Evolutionary conservation across 2,888 invertebrate species (phyloP).

Genomic region (Thera britannica): DNA sequence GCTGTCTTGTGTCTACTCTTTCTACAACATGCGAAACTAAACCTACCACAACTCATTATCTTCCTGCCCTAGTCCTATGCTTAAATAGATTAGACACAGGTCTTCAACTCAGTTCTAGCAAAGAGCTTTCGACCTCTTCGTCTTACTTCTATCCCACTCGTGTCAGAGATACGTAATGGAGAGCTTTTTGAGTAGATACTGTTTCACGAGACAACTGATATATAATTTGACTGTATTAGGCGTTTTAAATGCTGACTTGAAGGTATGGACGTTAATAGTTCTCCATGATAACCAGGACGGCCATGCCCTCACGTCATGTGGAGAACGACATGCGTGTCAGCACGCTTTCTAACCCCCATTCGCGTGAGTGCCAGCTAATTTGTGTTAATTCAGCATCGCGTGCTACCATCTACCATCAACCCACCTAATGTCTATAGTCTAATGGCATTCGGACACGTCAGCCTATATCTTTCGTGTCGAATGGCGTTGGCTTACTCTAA

Average conservation of each 20-base stretch:
- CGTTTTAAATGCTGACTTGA: not conserved
- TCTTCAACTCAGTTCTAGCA: too few relatives aligned
- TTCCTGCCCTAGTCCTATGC: not conserved
- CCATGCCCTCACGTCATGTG: slow-evolving; percentile 33
- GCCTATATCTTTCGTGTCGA: slow-evolving; percentile 40
- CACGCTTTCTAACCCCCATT: slow-evolving; percentile 66
- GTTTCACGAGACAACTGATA: not conserved
- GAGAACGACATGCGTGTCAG: slow-evolving; percentile 43
- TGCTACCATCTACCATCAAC: slow-evolving; percentile 44
- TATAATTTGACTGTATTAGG: not conserved
- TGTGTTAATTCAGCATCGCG: slow-evolving; percentile 59
- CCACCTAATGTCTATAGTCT: slow-evolving; percentile 42
- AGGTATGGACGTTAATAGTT: slow-evolving; percentile 3
- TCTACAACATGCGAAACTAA: too few relatives aligned
- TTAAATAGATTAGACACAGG: too few relatives aligned
- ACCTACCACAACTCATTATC: not conserved
- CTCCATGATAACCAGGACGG: slow-evolving; percentile 22
- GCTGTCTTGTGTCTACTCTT: too few relatives aligned
- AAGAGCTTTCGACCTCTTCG: too few relatives aligned
- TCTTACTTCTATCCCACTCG: too few relatives aligned
- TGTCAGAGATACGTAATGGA: too few relatives aligned
- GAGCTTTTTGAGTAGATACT: too few relatives aligned
- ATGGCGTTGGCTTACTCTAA: slow-evolving; percentile 34
- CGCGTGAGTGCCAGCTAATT: slow-evolving; percentile 64
- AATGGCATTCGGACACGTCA: slow-evolving; percentile 47